Evolutionary conservation across 2,797 vertebrate species (phyloP).

Genomic region (Enteromius viviparus): DNA sequence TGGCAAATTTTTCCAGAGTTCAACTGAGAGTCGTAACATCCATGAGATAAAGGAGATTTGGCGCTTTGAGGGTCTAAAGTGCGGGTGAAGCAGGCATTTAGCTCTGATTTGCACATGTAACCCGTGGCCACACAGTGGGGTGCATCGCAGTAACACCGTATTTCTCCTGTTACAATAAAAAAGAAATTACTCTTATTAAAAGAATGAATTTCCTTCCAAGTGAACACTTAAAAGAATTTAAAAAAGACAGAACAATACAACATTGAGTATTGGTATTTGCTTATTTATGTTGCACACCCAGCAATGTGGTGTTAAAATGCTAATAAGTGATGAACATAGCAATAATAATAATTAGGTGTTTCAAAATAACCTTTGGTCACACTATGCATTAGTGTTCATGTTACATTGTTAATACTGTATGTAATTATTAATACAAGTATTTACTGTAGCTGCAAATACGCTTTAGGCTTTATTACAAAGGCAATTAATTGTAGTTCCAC

Average conservation of each 20-base stretch:
- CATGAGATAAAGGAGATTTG: constrained; percentile 92
- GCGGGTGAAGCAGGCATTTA: constrained; percentile 93
- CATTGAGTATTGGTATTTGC: background rate
- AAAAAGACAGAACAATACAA: background rate
- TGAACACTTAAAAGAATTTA: background rate
- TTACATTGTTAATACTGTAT: background rate
- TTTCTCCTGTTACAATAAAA: constrained; percentile 85
- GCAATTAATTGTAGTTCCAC: background rate
- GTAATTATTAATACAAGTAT: background rate
- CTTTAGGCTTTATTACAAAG: background rate
- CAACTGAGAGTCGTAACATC: constrained; percentile 87
- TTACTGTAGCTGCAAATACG: background rate
- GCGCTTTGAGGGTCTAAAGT: constrained; percentile 88
- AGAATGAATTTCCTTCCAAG: background rate
- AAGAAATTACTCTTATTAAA: background rate
- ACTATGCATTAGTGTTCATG: background rate
- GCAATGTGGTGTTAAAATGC: too few species aligned
- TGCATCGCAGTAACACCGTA: constrained; percentile 97
- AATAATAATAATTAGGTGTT: background rate
- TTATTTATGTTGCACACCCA: background rate
- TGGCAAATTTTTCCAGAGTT: constrained; percentile 81
- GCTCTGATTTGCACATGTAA: constrained; percentile 98
- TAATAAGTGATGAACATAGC: background rate
- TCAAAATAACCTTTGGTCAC: background rate
- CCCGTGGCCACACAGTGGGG: constrained; percentile 96